Percentiles rank a stretch among this genome's conserved stretches.
Conservation (phyloP, 2,888 invertebrate species). For the Drosophila seclusa region DNA sequence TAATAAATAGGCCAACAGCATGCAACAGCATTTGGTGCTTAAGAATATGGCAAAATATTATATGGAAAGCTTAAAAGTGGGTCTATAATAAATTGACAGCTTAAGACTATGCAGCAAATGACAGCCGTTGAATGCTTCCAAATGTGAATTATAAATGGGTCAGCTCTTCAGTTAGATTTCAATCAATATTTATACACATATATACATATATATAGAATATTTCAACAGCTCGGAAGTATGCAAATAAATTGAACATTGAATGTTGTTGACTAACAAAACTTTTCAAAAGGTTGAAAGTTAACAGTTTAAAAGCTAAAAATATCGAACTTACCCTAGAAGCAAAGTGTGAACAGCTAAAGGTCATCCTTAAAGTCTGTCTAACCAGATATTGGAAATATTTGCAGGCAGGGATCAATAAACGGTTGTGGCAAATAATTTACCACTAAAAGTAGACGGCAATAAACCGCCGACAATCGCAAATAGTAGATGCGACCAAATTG, state of each 20-base stretch:
- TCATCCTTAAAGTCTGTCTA: neutral
- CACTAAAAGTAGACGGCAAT: constrained; percentile 19
- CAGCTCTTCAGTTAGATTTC: constrained; percentile 8
- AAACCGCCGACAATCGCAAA: constrained; percentile 24
- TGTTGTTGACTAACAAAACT: constrained; percentile 9
- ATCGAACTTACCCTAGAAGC: too few species aligned
- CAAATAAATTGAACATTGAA: constrained; percentile 27
- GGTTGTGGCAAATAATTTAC: constrained; percentile 12
- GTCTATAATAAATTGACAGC: constrained; percentile 62
- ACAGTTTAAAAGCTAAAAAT: neutral
- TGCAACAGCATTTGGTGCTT: constrained; percentile 37
- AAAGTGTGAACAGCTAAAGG: neutral
- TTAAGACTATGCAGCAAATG: constrained; percentile 40
- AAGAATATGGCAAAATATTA: constrained; percentile 37
- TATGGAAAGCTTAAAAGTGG: constrained; percentile 66
- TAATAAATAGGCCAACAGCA: constrained; percentile 55
- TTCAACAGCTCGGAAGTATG: constrained; percentile 11
- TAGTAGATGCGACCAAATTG: constrained; percentile 20
- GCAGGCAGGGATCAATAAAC: constrained; percentile 10
- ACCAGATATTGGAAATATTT: constrained; percentile 10
- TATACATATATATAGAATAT: neutral
- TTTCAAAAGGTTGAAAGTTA: constrained; percentile 6
- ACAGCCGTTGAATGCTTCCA: constrained; percentile 25
- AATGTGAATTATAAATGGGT: constrained; percentile 36
- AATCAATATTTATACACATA: constrained; percentile 23